Conservation (phyloP, 2,797 vertebrate species). For the Parauchenoglanis punctatus region DNA sequence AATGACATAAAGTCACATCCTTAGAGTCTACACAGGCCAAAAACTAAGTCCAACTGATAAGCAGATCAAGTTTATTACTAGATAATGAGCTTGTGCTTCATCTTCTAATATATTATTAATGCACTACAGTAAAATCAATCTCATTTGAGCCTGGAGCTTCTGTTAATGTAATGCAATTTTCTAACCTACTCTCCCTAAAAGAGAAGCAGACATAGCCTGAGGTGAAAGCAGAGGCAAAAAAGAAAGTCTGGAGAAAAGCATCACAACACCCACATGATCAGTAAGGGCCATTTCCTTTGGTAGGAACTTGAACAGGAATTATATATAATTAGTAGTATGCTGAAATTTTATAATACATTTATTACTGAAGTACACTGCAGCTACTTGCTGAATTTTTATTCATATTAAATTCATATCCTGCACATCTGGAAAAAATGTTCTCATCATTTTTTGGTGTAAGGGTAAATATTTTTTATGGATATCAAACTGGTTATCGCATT, state of each 20-base stretch:
- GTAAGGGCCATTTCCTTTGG: background rate
- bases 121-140: conserved; percentile 22
- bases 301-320: conserved; percentile 11
- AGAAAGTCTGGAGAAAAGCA: background rate
- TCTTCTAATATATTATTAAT: conserved; percentile 27
- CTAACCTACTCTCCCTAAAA: conserved; percentile 15
- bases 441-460: background rate
- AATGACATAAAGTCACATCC: background rate
- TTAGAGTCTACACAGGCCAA: background rate
- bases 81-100: conserved; percentile 27
- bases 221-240: conserved; percentile 14
- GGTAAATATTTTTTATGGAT: background rate
- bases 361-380: background rate
- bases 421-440: background rate
- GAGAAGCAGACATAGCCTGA: background rate
- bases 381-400: background rate
- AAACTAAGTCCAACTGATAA: conserved; percentile 13
- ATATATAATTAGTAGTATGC: background rate
- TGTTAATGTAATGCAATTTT: conserved; percentile 33
- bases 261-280: conserved; percentile 10
- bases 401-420: background rate
- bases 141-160: conserved; percentile 21
- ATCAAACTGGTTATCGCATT: background rate
- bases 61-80: conserved; percentile 14
- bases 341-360: background rate